Evolutionary conservation across 2,888 invertebrate species (phyloP).

Genomic region (Sarcophaga variegata): DNA sequence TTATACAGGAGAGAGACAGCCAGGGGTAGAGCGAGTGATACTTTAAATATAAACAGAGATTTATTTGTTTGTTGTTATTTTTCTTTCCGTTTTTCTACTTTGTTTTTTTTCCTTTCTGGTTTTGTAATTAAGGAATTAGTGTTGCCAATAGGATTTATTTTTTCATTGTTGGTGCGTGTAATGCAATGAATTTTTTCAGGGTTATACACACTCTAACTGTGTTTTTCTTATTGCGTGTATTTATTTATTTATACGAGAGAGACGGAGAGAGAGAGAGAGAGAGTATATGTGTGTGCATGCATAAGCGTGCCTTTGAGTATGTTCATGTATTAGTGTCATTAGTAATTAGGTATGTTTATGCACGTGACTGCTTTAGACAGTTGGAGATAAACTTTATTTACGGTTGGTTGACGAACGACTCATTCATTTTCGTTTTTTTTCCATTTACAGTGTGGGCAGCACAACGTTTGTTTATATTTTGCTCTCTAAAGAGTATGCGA

Average conservation of each 20-base stretch:
- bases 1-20: no score
- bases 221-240: neutral
- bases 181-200: neutral
- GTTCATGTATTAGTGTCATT: constrained; percentile 57
- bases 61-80: constrained; percentile 2
- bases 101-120: neutral
- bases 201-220: no score
- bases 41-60: constrained; percentile 39
- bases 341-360: constrained; percentile 67
- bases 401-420: constrained; percentile 60
- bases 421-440: constrained; percentile 41
- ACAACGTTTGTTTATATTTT: neutral
- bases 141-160: constrained; percentile 58
- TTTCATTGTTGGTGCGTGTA: constrained; percentile 3
- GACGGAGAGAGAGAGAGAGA: neutral
- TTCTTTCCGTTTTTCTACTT: no score
- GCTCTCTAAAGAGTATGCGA: neutral
- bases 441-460: neutral
- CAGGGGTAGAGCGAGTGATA: no score
- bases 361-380: constrained; percentile 69
- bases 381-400: constrained; percentile 67
- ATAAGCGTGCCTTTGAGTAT: neutral
- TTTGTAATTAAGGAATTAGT: constrained; percentile 66
- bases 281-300: neutral
- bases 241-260: neutral